Conservation (phyloP, 2,113 vertebrate species). For the Paracanthobrama guichenoti region DNA sequence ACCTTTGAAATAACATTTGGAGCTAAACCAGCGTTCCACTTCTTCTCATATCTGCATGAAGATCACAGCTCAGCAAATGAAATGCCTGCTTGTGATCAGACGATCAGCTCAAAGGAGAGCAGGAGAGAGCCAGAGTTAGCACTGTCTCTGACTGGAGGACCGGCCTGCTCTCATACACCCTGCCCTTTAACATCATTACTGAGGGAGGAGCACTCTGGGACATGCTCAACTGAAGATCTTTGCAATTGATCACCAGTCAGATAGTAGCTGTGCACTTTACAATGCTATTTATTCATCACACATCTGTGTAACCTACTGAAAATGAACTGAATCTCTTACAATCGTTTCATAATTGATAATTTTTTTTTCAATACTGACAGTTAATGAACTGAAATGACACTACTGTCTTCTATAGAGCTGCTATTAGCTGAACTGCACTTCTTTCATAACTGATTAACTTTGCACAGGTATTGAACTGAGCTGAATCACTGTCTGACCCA, state of each 20-base stretch:
- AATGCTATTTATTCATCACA: no score
- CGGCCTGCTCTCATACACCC: conserved; percentile 8
- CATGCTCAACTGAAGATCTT: background rate
- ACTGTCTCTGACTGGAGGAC: background rate
- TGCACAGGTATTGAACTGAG: no score
- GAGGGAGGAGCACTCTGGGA: background rate
- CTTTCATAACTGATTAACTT: no score
- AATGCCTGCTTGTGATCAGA: conserved; percentile 17
- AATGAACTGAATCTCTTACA: no score
- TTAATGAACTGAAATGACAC: no score
- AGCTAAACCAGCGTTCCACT: conserved; percentile 15
- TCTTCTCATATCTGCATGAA: background rate
- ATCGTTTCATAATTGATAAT: no score
- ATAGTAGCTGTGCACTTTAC: no score
- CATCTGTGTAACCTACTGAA: no score
- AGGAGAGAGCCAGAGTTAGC: background rate
- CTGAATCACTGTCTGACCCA: no score
- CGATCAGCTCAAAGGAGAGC: background rate
- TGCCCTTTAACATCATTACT: background rate
- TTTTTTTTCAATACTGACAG: no score
- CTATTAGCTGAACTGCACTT: no score
- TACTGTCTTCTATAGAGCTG: no score
- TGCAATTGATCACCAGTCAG: background rate
- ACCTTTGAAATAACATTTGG: conserved; percentile 3
- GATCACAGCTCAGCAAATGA: background rate